phyloP scores from a whole-genome alignment of 2,113 vertebrate species.

The Vulpes vulpes region DNA sequence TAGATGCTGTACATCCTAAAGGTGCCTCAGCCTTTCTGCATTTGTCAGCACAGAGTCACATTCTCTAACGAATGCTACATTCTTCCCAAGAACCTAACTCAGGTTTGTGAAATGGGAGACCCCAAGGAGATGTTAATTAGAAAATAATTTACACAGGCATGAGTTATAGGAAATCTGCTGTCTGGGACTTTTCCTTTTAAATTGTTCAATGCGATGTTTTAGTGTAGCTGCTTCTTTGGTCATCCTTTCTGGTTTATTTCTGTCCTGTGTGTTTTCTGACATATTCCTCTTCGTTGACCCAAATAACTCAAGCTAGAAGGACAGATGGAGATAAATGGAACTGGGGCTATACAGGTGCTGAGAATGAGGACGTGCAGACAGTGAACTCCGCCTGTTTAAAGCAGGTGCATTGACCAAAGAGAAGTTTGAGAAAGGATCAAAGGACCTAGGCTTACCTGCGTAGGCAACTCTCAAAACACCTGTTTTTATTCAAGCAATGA shows the following conservation, averaged over 20 bases:
- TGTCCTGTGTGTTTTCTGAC: conserved; percentile 44
- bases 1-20: background rate
- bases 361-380: background rate
- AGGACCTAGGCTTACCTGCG: background rate
- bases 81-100: conserved; percentile 36
- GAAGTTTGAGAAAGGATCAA: background rate
- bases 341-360: background rate
- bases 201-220: background rate
- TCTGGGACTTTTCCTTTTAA: conserved; percentile 49
- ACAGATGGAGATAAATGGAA: background rate
- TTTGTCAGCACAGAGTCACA: background rate
- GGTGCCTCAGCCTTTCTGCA: background rate
- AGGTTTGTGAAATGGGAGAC: background rate
- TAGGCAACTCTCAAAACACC: background rate
- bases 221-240: background rate
- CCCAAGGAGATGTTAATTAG: conserved; percentile 29
- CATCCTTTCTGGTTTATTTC: conserved; percentile 61
- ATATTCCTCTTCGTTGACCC: conserved; percentile 49
- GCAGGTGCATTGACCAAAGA: background rate
- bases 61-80: background rate
- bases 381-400: background rate
- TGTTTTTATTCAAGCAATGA: background rate
- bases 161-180: background rate
- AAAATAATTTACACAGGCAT: background rate
- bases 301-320: conserved; percentile 49